A percentile compares a stretch with the other conserved stretches of the same genome.
Evolutionary conservation across 2,888 invertebrate genomes (phyloP).

Genomic region (Drosophila kokeensis): DNA sequence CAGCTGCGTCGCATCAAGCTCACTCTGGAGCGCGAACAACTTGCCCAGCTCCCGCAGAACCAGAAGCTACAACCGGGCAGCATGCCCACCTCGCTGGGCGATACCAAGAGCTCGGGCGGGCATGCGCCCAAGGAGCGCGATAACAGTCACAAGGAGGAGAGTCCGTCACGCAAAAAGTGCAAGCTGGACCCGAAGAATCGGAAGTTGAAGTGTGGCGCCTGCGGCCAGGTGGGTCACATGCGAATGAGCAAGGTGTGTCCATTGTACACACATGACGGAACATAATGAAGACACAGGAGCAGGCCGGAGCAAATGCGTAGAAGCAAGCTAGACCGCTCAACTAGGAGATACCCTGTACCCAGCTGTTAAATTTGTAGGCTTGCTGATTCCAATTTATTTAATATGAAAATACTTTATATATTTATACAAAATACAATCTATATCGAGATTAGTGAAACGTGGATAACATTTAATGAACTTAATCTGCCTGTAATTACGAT

Average conservation of each 20-base stretch:
- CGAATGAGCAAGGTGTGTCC: slow-evolving; percentile 99
- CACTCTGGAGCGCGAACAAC: slow-evolving; percentile 94
- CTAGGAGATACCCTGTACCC: background rate
- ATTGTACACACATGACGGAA: slow-evolving; percentile 92
- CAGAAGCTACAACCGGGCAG: slow-evolving; percentile 84
- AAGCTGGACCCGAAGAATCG: slow-evolving; percentile 93
- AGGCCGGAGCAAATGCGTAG: slow-evolving; percentile 91
- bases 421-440: too few species aligned
- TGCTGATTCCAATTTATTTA: background rate
- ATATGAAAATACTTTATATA: background rate
- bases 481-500: background rate
- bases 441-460: too few species aligned
- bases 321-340: background rate
- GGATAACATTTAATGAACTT: background rate
- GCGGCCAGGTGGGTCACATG: slow-evolving; percentile 89
- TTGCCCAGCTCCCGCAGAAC: slow-evolving; percentile 86
- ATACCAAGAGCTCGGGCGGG: slow-evolving; percentile 84
- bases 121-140: slow-evolving; percentile 82
- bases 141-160: slow-evolving; percentile 86
- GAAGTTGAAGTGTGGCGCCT: slow-evolving; percentile 98
- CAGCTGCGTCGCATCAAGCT: slow-evolving; percentile 97
- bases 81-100: slow-evolving; percentile 83
- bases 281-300: slow-evolving; percentile 93
- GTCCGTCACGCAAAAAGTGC: slow-evolving; percentile 91
- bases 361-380: background rate